Evolutionary conservation across 2,888 invertebrate genomes (phyloP), one percentile per base, ranked within the genome.

Genomic region (Nyleta sp.): DNA sequence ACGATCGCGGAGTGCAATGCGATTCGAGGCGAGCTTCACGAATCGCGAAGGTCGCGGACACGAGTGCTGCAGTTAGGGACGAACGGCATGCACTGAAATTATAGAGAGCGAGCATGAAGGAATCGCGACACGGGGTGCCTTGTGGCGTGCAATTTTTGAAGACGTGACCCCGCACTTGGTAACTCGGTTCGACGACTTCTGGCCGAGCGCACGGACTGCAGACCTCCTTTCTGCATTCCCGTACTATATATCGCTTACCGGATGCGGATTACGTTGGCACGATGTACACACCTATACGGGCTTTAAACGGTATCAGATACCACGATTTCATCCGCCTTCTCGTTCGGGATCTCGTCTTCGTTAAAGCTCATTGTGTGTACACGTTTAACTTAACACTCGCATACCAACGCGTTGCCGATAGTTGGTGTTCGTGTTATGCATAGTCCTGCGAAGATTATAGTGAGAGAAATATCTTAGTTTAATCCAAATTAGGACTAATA

Each of bases 141-240:
- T 68, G 72, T 70, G 77, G 81, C 82, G 81, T 83, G 84, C 84
- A 85, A 87, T 86, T 84, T 87, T 85, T 82, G 78, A 79, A 84
- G 83, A 87, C 86, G 86, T 86, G 86, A 87, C 84, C 82, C 71
- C 79, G 75, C 62, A 42, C 57, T 22, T 59, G 62, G 73, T 70
- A 70, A 68, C 74, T 71, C 71, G 68, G 55, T 73, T 73, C 76
- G 76, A 74, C 80, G 73, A 80, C 70, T 80, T 65, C 73, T 60
- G 40, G 40, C 40, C 48, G 68, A 59, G 64, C 15, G 33, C 67
- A 64, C 65, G 67, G 46, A 55, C 33, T 44, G 57, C 68, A 17
- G 55, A 70, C 59, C 59, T 70, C 48, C 60, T 77, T 59, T 62
- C 60, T 68, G 17, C 46, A 40, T 55, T 57, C 64, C 33, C 64